A percentile compares a stretch with the other conserved stretches of the same genome.
Evolutionary conservation across 2,113 vertebrate genomes (phyloP).

Genomic region (Rissa tridactyla): DNA sequence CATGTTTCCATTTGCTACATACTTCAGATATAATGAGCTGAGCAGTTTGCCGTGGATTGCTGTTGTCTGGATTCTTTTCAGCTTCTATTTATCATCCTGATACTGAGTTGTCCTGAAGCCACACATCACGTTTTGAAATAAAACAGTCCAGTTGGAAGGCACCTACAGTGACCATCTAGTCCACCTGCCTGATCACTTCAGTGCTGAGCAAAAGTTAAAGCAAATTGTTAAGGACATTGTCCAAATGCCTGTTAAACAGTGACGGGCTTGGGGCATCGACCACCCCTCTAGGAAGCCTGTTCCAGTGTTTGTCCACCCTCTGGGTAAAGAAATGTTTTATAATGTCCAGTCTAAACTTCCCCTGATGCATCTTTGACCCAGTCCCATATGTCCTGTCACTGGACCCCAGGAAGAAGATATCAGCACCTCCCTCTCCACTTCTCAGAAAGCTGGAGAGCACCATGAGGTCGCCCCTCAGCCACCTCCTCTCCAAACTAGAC

Average conservation of each 20-base stretch:
- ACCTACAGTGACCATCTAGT: not conserved
- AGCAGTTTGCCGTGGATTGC: not conserved
- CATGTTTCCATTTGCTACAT: not conserved
- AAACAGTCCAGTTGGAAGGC: not conserved
- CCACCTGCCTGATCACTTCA: not conserved
- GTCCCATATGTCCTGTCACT: too few relatives aligned
- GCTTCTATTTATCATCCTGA: not conserved
- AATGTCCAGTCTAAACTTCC: too few relatives aligned
- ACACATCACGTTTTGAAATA: not conserved
- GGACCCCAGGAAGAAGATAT: too few relatives aligned
- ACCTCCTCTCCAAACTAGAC: too few relatives aligned
- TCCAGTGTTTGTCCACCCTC: too few relatives aligned
- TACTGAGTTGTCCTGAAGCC: not conserved
- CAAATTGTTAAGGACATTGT: not conserved
- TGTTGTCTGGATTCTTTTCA: not conserved
- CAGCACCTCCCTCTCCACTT: too few relatives aligned
- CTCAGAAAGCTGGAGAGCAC: too few relatives aligned
- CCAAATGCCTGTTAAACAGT: not conserved
- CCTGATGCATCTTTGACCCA: too few relatives aligned
- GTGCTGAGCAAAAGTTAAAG: not conserved
- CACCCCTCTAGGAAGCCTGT: too few relatives aligned
- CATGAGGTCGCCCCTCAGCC: too few relatives aligned
- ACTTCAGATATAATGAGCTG: not conserved
- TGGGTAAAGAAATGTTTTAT: too few relatives aligned
- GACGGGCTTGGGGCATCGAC: too few relatives aligned